Evolutionary conservation across 2,888 invertebrate species (phyloP).

Genomic region (Malacosoma neustria): DNA sequence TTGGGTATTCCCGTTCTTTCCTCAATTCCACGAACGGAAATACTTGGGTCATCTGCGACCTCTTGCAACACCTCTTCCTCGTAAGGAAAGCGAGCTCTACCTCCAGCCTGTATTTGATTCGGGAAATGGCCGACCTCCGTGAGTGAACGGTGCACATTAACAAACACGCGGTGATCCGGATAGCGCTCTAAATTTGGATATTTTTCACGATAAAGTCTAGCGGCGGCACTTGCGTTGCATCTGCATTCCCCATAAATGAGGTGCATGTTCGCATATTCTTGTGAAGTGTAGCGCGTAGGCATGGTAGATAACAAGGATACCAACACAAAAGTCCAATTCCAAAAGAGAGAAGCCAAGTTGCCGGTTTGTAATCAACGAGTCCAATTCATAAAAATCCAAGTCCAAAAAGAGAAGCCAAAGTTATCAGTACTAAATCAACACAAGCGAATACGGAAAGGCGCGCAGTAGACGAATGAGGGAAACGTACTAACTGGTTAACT

Average conservation of each 20-base stretch:
- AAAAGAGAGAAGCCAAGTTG: too few relatives aligned
- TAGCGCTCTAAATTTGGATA: constrained; percentile 11
- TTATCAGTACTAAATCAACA: constrained; percentile 1
- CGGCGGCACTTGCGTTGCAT: constrained; percentile 13
- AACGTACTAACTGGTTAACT: too few relatives aligned
- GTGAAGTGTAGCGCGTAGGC: too few relatives aligned
- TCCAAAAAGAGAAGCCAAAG: constrained; percentile 2
- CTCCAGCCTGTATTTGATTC: constrained; percentile 7
- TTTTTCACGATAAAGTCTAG: constrained; percentile 15
- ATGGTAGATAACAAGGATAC: too few relatives aligned
- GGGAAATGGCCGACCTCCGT: constrained; percentile 10
- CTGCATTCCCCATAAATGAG: too few relatives aligned
- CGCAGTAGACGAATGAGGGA: not conserved
- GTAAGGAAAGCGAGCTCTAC: constrained; percentile 7
- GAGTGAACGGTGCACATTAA: too few relatives aligned
- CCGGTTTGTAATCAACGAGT: too few relatives aligned
- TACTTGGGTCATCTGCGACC: constrained; percentile 8
- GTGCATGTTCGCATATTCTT: too few relatives aligned
- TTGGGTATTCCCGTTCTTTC: constrained; percentile 3
- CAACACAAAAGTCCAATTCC: too few relatives aligned
- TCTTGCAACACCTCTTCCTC: constrained; percentile 9
- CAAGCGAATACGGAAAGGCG: not conserved
- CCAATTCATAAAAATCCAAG: constrained; percentile 1
- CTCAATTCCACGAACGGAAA: constrained; percentile 9
- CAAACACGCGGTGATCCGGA: constrained; percentile 1